Evolutionary conservation across 1,140 invertebrate genomes (phyloP).

Genomic region (Anoplophora glabripennis): DNA sequence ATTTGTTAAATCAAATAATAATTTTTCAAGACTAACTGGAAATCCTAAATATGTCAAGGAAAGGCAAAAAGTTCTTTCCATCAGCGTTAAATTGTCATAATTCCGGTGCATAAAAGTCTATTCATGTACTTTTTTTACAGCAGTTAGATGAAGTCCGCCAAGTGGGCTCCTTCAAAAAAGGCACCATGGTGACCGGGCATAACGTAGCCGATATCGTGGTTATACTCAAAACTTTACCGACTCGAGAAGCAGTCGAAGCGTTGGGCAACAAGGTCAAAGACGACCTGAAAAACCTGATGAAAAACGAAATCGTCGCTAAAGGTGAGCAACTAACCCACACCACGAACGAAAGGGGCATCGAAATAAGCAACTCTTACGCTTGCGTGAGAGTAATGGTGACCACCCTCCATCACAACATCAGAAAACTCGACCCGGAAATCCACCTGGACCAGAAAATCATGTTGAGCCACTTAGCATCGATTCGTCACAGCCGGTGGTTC

Average conservation of each 20-base stretch:
- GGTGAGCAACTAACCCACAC: slow-evolving; percentile 60
- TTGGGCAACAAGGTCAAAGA: slow-evolving; percentile 85
- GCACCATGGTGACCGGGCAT: slow-evolving; percentile 93
- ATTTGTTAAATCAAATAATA: too few relatives aligned
- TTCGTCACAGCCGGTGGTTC: slow-evolving; percentile 95
- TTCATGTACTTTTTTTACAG: slow-evolving; percentile 52
- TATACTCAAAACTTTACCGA: slow-evolving; percentile 96
- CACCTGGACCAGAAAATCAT: slow-evolving; percentile 85
- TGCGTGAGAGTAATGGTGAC: slow-evolving; percentile 88
- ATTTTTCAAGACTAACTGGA: too few relatives aligned
- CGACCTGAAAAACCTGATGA: slow-evolving; percentile 71
- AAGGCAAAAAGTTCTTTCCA: too few relatives aligned
- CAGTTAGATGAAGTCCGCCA: slow-evolving; percentile 95
- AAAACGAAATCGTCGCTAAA: slow-evolving; percentile 59
- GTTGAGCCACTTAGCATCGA: slow-evolving; percentile 86
- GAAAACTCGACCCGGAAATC: slow-evolving; percentile 89
- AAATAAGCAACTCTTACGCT: slow-evolving; percentile 76
- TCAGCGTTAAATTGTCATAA: too few relatives aligned
- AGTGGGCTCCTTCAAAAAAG: slow-evolving; percentile 97
- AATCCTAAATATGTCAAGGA: too few relatives aligned
- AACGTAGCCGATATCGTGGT: slow-evolving; percentile 96
- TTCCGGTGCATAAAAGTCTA: too few relatives aligned
- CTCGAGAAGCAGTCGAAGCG: slow-evolving; percentile 90
- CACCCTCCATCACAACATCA: slow-evolving; percentile 88
- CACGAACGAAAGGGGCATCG: slow-evolving; percentile 77